Base-by-base conservation (phyloP, 1,140 invertebrate genomes). In the Drosophila cardini region DNA sequence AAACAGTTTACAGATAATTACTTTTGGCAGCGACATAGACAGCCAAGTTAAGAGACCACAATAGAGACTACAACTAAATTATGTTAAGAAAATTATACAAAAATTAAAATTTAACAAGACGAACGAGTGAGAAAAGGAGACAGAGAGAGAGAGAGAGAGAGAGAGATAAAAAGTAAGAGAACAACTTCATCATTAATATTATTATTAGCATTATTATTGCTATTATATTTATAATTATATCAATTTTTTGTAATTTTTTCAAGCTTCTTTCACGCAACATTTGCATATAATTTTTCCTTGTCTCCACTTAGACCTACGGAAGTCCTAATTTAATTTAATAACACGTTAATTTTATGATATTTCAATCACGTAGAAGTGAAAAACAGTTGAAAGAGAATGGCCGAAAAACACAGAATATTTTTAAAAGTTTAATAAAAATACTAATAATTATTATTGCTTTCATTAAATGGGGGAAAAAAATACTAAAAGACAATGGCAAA, bases 1-100 rank as follows among this genome's bases (percentile, higher is more conserved):
- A 48, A 21, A 13, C 45, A 74, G 58, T 70, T 74, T 74, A 70
- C 67, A 70, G 36, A 74, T 70, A 74, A 74, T 70, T 74, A 63
- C 72, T 69, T 73, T 67, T 61, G 8, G 34, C 48, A 63, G 58
- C 60, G 43, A 52, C 55, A 58, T 2, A 36, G 21, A 21, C 21
- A 21, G 21, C 21, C 21, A 38, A 11, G 36, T 38, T 38, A 38
- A 38, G 11, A 40, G 11, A 40, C 38, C 18, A 30, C 46, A 45
- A 36, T 32, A 60, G 52, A 72, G 40, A 64, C 58, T 48, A 70
- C 32, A 71, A 71, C 67, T 63, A 62, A 75, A 70, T 73, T 68
- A 60, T 53, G 48, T 55, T 61, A 61, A 38, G 32, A 62, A 63
- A 72, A 13, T 18, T 26, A 15, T 40, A 52, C 2, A 53, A 52